A percentile compares a stretch with the other conserved stretches of the same genome.
Conservation (phyloP, 1,140 invertebrate genomes). For the Drosophila orosa region DNA sequence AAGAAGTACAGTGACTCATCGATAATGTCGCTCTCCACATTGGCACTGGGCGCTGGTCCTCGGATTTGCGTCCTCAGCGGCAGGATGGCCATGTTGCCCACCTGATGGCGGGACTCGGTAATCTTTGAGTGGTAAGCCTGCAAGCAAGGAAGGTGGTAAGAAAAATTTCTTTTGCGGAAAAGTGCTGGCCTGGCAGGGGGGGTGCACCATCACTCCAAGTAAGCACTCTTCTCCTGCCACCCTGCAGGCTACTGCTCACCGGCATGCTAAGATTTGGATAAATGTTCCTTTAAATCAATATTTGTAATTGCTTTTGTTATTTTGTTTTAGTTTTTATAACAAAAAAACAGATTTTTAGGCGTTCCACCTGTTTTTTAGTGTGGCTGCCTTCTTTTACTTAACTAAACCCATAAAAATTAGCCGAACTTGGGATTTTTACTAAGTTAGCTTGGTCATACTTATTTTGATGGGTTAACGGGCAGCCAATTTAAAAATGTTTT, state of each 20-base stretch:
- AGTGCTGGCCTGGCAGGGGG: conserved; percentile 14
- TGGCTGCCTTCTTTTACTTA: not conserved
- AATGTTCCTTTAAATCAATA: not conserved
- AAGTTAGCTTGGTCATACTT: not conserved
- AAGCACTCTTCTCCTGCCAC: not conserved
- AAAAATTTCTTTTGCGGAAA: not conserved
- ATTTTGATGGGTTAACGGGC: not conserved
- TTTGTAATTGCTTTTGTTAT: not conserved
- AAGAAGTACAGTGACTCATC: conserved; percentile 99
- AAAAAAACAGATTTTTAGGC: conserved; percentile 19
- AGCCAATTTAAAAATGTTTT: not conserved
- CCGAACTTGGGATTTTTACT: no score
- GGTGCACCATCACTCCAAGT: no score
- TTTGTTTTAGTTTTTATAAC: not conserved
- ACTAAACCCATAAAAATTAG: not conserved
- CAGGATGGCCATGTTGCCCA: conserved; percentile 97
- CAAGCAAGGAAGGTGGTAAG: conserved; percentile 41
- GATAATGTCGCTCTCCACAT: conserved; percentile 94
- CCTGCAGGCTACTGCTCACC: conserved; percentile 27
- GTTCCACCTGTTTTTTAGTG: conserved; percentile 4
- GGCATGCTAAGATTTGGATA: conserved; percentile 39
- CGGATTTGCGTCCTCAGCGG: conserved; percentile 92
- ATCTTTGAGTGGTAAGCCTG: conserved; percentile 98
- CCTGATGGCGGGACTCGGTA: conserved; percentile 88
- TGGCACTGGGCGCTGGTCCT: conserved; percentile 93